Evolutionary conservation across 2,888 invertebrate species (phyloP).

Genomic region (Autographa pulchrina): DNA sequence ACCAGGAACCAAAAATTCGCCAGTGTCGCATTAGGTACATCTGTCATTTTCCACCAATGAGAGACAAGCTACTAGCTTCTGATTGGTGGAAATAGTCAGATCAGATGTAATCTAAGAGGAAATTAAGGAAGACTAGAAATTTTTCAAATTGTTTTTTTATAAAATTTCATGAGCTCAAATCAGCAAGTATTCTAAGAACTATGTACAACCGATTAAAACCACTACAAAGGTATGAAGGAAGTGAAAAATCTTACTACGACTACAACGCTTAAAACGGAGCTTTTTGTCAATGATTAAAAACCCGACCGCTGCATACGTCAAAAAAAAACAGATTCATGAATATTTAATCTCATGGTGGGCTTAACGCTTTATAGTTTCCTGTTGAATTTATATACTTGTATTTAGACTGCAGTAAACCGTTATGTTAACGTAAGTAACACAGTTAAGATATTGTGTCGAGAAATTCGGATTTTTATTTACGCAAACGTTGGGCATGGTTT

Average conservation of each 20-base stretch:
- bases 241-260: conserved; percentile 12
- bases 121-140: too few species aligned
- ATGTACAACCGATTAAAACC: too few species aligned
- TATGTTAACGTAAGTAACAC: conserved; percentile 37
- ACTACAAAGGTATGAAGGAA: conserved; percentile 13
- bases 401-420: conserved; percentile 52
- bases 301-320: conserved; percentile 32
- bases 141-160: too few species aligned
- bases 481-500: background rate
- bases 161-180: too few species aligned
- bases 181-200: too few species aligned
- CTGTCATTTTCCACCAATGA: too few species aligned
- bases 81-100: too few species aligned
- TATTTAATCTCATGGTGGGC: conserved; percentile 48
- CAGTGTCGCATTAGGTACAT: too few species aligned
- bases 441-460: conserved; percentile 34
- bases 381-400: conserved; percentile 43
- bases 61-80: too few species aligned
- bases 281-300: conserved; percentile 45
- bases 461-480: conserved; percentile 27
- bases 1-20: too few species aligned
- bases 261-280: conserved; percentile 25
- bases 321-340: conserved; percentile 53
- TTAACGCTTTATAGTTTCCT: conserved; percentile 56
- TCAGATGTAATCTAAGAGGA: too few species aligned